Percentiles rank a stretch among this genome's conserved stretches.
These are phyloP conservation scores for Sinodicranocentrus sp. DNA, from an alignment of 2,888 invertebrate genomes.

Conservation along the genomic window DNA sequence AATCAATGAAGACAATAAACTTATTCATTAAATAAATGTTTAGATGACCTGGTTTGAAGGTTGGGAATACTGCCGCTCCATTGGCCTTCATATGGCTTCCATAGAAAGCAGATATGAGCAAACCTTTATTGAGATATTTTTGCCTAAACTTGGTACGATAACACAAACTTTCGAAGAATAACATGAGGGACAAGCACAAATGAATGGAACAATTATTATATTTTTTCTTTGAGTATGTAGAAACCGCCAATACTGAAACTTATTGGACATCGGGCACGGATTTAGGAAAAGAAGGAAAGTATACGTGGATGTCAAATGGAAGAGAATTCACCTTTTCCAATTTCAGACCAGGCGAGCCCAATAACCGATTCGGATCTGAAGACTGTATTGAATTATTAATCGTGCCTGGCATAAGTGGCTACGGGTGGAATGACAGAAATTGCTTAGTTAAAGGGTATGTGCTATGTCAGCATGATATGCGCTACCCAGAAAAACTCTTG, in stretches of 20 bases:
- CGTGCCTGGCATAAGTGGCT: conserved; percentile 12
- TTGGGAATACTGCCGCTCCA: conserved; percentile 64
- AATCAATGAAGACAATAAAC: neutral
- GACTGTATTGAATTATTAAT: conserved; percentile 56
- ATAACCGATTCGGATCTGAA: conserved; percentile 60
- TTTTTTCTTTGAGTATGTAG: neutral
- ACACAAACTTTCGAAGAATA: neutral
- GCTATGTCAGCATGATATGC: conserved; percentile 53
- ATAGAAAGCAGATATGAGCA: conserved; percentile 64
- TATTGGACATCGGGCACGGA: conserved; percentile 94
- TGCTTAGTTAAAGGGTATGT: conserved; percentile 45
- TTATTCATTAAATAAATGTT: neutral
- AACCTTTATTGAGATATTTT: conserved; percentile 58
- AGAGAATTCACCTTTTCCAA: conserved; percentile 85
- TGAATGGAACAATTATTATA: too few species aligned
- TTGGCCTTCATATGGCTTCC: conserved; percentile 61
- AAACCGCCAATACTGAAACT: conserved; percentile 31
- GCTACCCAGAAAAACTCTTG: conserved; percentile 27
- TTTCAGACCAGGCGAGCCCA: conserved; percentile 62
- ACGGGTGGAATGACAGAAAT: conserved; percentile 59
- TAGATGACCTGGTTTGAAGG: conserved; percentile 69
- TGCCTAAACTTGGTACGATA: conserved; percentile 50
- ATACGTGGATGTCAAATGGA: conserved; percentile 96
- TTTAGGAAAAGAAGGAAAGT: conserved; percentile 87
- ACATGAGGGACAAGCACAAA: neutral